Evolutionary conservation across 2,888 invertebrate genomes (phyloP), one percentile per base, ranked within the genome.

Genomic region (Oscheius sp.): DNA sequence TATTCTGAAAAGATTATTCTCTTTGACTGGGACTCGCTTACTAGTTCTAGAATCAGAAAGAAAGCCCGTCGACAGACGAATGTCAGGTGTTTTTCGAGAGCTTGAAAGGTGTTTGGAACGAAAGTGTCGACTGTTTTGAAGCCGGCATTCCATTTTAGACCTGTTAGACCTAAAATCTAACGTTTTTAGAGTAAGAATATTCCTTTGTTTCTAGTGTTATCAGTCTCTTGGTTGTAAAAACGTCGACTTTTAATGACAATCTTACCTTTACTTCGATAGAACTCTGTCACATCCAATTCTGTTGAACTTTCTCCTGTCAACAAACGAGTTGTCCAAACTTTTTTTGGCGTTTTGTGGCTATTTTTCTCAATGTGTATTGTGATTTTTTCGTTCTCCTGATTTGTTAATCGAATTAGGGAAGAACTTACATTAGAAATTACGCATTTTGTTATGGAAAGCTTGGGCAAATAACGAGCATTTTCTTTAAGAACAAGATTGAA

Each of bases 121-220:
- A 12, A 17, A 29, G 50, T 20, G 20, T 48, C 31, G 3, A 37
- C 23, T 3, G 23, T 4, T 34, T 64, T 64, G 3, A 20, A 5
- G 15, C 45, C 64, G 1, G 64, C 64, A 27, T 31, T 25, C 64
- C 64, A 64, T 31, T 64, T 64, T 34, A 48, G 10, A 12, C 64
- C 64, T 31, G 64, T 29, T 10, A 31, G 50, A 50, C 64, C 64
- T 64, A 23, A 20, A 64, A 33, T 3, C 5, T 31, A 55, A 3
- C 2, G 3, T n/a, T n/a, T n/a, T n/a, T n/a, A n/a, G n/a, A n/a
- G n/a, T n/a, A n/a, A n/a, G n/a, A n/a, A n/a, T n/a, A n/a, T n/a
- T n/a, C n/a, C n/a, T n/a, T n/a, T n/a, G n/a, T n/a, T n/a, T n/a
- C n/a, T n/a, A n/a, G n/a, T n/a, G n/a, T n/a, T n/a, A n/a, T n/a